Evolutionary conservation across 1,140 invertebrate genomes (phyloP).

Genomic region (Conopomorpha cramerella): DNA sequence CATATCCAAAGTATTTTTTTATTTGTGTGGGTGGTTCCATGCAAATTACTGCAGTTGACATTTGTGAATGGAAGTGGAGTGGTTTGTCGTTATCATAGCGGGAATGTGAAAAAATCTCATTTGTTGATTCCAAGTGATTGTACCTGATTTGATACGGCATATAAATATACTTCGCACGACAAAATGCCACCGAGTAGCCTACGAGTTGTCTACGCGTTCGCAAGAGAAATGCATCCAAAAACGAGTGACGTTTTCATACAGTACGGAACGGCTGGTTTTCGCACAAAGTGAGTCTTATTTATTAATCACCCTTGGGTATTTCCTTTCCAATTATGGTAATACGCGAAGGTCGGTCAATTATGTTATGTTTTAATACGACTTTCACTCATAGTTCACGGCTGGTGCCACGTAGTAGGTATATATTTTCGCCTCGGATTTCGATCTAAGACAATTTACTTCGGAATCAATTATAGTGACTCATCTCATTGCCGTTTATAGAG

Average conservation of each 20-base stretch:
- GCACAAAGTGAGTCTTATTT: slow-evolving; percentile 65
- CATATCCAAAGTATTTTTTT: too few species aligned
- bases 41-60: neutral
- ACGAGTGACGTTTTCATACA: slow-evolving; percentile 64
- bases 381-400: slow-evolving; percentile 12
- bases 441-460: neutral
- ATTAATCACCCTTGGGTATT: slow-evolving; percentile 8
- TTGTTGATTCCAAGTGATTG: slow-evolving; percentile 55
- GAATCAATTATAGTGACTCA: slow-evolving; percentile 33
- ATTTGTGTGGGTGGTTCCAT: too few species aligned
- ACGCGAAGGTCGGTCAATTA: neutral
- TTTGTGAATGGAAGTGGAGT: too few species aligned
- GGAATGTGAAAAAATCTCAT: slow-evolving; percentile 48
- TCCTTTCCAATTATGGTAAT: slow-evolving; percentile 6
- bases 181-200: slow-evolving; percentile 56
- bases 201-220: slow-evolving; percentile 71
- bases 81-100: too few species aligned
- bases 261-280: slow-evolving; percentile 73
- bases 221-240: slow-evolving; percentile 75
- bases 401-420: slow-evolving; percentile 29
- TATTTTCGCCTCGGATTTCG: neutral
- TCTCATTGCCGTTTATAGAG: slow-evolving; percentile 27
- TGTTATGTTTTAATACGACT: slow-evolving; percentile 6
- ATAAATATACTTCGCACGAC: slow-evolving; percentile 45
- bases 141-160: slow-evolving; percentile 36